Conservation (phyloP, 2,888 invertebrate species). For the Mythimna ferrago region DNA sequence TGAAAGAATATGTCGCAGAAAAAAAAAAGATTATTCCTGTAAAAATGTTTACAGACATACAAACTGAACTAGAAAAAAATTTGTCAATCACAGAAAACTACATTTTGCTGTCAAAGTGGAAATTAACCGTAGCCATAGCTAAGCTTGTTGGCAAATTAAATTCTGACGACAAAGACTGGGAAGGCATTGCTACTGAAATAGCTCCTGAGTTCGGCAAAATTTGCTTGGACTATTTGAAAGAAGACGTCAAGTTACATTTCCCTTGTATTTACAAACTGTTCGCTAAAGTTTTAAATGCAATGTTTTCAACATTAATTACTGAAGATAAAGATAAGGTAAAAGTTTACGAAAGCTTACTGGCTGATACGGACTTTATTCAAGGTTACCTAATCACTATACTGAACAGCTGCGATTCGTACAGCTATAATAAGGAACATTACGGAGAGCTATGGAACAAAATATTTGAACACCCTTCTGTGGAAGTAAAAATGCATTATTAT, state of each 20-base stretch:
- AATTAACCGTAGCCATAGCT: conserved; percentile 68
- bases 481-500: conserved; percentile 67
- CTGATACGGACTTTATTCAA: conserved; percentile 70
- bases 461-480: conserved; percentile 70
- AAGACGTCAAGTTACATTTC: conserved; percentile 74
- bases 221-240: conserved; percentile 73
- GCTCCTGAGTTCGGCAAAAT: conserved; percentile 70
- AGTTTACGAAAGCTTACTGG: conserved; percentile 68
- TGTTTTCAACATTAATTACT: conserved; percentile 49
- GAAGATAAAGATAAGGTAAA: conserved; percentile 40
- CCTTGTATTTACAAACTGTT: conserved; percentile 76
- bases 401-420: conserved; percentile 50
- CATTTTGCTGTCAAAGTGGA: conserved; percentile 73
- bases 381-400: conserved; percentile 73
- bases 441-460: conserved; percentile 56
- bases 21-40: conserved; percentile 67
- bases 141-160: conserved; percentile 65
- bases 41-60: conserved; percentile 69
- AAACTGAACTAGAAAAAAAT: conserved; percentile 62
- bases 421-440: conserved; percentile 43
- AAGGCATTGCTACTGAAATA: conserved; percentile 60
- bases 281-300: conserved; percentile 63
- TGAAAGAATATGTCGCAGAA: conserved; percentile 63
- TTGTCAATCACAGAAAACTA: conserved; percentile 76
- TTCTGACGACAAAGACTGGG: conserved; percentile 57